Evolutionary conservation across 2,797 vertebrate species (phyloP).

Genomic region (Galago senegalensis): DNA sequence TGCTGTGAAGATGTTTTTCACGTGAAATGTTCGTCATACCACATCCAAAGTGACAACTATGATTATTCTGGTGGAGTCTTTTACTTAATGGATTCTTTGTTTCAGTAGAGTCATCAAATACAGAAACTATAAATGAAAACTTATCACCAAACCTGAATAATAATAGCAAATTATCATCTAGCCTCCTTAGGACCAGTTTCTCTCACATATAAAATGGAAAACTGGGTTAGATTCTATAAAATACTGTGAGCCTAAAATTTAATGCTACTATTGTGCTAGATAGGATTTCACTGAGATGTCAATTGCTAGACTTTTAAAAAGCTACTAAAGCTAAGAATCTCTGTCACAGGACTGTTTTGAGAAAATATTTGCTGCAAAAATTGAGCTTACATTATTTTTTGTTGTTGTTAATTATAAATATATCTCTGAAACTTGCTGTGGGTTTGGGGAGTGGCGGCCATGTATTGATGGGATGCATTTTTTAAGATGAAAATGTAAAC

Average conservation of each 20-base stretch:
- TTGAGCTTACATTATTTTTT: neutral
- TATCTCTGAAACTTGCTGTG: neutral
- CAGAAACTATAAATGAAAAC: neutral
- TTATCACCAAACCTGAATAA: conserved; percentile 11
- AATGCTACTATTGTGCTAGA: neutral
- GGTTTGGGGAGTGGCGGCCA: neutral
- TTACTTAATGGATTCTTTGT: conserved; percentile 32
- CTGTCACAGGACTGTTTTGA: neutral
- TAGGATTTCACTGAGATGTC: conserved; percentile 13
- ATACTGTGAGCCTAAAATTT: neutral
- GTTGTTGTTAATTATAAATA: neutral
- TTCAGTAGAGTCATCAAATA: neutral
- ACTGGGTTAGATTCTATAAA: neutral
- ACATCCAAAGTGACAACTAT: neutral
- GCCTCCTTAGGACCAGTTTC: neutral
- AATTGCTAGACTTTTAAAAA: neutral
- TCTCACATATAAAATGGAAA: neutral
- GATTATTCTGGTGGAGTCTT: neutral
- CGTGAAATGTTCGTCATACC: neutral
- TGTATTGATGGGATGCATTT: neutral
- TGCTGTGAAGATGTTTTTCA: neutral
- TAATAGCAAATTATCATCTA: neutral
- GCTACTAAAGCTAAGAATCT: neutral
- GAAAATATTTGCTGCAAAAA: conserved; percentile 57
- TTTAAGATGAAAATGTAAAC: conserved; percentile 66